Percentiles rank a stretch among this genome's conserved stretches.
Evolutionary conservation across 2,888 invertebrate genomes (phyloP).

Genomic region (Abrostola tripartita): DNA sequence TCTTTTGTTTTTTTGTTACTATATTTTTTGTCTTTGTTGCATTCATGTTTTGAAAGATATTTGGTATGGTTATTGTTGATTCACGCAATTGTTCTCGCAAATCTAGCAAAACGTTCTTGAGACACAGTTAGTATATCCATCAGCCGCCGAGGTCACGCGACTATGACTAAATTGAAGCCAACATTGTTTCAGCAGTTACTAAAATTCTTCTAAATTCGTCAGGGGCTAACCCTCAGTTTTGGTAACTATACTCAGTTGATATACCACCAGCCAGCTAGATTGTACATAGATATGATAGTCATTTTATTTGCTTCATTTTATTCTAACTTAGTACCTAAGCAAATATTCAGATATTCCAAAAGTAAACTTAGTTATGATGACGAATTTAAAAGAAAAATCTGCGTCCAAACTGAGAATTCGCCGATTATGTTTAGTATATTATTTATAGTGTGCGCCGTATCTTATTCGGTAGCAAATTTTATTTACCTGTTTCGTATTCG

Average conservation of each 20-base stretch:
- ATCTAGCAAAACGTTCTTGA: background rate
- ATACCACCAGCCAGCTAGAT: no score
- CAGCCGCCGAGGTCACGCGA: background rate
- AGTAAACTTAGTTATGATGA: background rate
- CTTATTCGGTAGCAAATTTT: conserved; percentile 19
- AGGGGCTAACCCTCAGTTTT: no score
- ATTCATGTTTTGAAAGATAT: background rate
- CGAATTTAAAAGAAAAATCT: background rate
- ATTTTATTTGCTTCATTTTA: no score
- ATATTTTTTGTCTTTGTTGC: no score
- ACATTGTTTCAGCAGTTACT: no score
- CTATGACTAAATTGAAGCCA: background rate
- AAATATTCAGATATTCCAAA: no score
- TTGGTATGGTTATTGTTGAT: background rate
- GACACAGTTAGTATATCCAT: background rate
- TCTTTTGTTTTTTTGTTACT: no score
- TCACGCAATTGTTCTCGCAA: background rate
- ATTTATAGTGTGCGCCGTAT: conserved; percentile 1
- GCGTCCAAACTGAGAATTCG: background rate
- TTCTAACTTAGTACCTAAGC: no score
- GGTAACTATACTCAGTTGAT: no score
- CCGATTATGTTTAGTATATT: background rate
- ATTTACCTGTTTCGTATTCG: conserved; percentile 41
- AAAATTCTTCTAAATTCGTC: no score
- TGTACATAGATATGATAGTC: no score